phyloP scores from a whole-genome alignment of 2,797 vertebrate species.

The Pygocentrus nattereri region DNA sequence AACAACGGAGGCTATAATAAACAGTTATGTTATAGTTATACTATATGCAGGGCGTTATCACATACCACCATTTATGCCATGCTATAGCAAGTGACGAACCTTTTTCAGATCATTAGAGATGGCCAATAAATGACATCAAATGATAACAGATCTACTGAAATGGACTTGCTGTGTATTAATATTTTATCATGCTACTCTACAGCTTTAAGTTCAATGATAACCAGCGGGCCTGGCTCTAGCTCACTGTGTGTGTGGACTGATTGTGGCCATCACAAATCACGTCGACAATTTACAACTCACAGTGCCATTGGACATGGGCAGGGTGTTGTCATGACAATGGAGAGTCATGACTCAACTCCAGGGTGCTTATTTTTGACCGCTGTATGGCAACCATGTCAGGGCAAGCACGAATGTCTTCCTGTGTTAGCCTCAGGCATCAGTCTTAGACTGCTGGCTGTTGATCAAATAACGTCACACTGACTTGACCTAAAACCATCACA shows the following conservation, averaged over 20 bases:
- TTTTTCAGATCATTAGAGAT: background rate
- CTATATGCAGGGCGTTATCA: too few relatives aligned
- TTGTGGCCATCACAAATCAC: background rate
- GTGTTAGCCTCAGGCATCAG: background rate
- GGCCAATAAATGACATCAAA: background rate
- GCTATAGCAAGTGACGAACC: background rate
- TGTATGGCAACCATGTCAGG: background rate
- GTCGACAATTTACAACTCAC: background rate
- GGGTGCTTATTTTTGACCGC: background rate
- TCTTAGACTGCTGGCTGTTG: background rate
- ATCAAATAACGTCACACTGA: background rate
- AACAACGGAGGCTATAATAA: too few relatives aligned
- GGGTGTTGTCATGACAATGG: constrained; percentile 9
- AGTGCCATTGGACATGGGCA: too few relatives aligned
- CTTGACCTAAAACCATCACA: background rate
- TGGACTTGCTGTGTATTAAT: constrained; percentile 13
- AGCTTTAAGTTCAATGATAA: constrained; percentile 18
- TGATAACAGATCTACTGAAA: constrained; percentile 15
- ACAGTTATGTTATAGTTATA: too few relatives aligned
- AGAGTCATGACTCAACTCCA: background rate
- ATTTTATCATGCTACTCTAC: background rate
- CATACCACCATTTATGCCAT: too few relatives aligned
- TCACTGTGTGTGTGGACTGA: background rate
- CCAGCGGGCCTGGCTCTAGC: background rate
- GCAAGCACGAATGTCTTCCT: constrained; percentile 4